These are phyloP conservation scores for Leuciscus idus DNA, from an alignment of 2,113 vertebrate species.

Conservation along the genomic window DNA sequence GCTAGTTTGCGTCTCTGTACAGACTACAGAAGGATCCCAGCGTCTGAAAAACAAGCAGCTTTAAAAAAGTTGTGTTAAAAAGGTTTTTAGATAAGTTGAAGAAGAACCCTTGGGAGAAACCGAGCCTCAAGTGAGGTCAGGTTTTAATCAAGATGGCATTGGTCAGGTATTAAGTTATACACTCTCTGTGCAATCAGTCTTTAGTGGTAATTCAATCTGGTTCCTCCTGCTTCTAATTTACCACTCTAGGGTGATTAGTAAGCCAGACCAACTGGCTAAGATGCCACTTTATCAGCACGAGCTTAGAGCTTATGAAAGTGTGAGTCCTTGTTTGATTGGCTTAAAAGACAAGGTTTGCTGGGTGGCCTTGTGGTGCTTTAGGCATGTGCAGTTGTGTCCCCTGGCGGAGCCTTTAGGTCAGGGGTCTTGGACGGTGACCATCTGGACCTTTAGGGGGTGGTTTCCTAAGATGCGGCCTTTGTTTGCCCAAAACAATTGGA, in stretches of 20 bases:
- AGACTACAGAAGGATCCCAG: background rate
- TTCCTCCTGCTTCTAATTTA: constrained; percentile 42
- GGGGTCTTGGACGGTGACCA: constrained; percentile 67
- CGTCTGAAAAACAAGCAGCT: background rate
- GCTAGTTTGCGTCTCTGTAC: background rate
- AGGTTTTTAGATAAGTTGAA: background rate
- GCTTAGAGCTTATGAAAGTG: constrained; percentile 42
- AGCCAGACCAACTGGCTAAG: constrained; percentile 42
- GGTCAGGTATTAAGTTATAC: constrained; percentile 13
- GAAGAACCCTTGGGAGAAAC: background rate
- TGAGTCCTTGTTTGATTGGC: constrained; percentile 38
- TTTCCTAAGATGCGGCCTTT: constrained; percentile 90
- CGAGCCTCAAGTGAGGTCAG: constrained; percentile 2
- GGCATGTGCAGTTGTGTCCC: constrained; percentile 65
- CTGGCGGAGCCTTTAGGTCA: constrained; percentile 76
- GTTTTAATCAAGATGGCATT: constrained; percentile 21
- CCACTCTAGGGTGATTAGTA: constrained; percentile 23
- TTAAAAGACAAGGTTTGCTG: constrained; percentile 56
- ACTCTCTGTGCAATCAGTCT: constrained; percentile 14
- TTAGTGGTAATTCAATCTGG: constrained; percentile 34
- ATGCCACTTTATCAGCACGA: constrained; percentile 30
- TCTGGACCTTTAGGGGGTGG: constrained; percentile 65
- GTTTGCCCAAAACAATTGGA: constrained; percentile 90
- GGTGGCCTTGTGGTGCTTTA: constrained; percentile 66
- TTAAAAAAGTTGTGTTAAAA: no score